Evolutionary conservation across 1,140 invertebrate genomes (phyloP), one percentile per base, ranked within the genome.

Genomic region (Eciton burchellii): DNA sequence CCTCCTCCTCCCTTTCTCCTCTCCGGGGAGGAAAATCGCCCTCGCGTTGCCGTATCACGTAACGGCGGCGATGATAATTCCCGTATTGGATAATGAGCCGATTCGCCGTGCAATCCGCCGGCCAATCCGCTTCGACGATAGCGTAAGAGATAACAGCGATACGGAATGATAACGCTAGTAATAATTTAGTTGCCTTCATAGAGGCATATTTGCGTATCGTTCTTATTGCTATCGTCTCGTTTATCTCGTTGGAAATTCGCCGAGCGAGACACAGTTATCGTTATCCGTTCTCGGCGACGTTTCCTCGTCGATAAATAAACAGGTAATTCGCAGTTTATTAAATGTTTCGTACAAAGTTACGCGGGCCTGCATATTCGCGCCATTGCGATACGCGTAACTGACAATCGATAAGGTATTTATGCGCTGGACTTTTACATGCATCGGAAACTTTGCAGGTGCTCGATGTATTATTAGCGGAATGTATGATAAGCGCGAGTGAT

Each of bases 211-310:
- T 21, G 74, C 68, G 21, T 54, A 66, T 74, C 43, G 83, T 79
- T 88, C 57, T n/a, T n/a, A 76, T 87, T 66, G 85, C 84, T 89
- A 90, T 89, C 85, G 77, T 83, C 49, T 63, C 72, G 47, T 77
- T 88, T 88, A 88, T 84, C 85, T 84, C 21, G 56, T 47, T 26
- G 43, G 57, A 71, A 66, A 84, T 84, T 87, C 59, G 76, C 21
- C 65, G 62, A 87, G 84, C 65, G 62, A 87, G 84, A 86, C 76
- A 41, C 45, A 52, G 29, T 76, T 65, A 54, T 26, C 62, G 11
- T 21, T 6, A 35, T 29, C 12, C 16, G 29, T 70, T 74, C 59
- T 24, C 49, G 26, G n/a, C 41, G 81, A 52, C 56, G 24, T 29
- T 45, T 47, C 5, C 19, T 43, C 14, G 24, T 54, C 29, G 35